These are phyloP conservation scores for Clitarchus hookeri DNA, from an alignment of 2,888 invertebrate species.

Conservation along the genomic window DNA sequence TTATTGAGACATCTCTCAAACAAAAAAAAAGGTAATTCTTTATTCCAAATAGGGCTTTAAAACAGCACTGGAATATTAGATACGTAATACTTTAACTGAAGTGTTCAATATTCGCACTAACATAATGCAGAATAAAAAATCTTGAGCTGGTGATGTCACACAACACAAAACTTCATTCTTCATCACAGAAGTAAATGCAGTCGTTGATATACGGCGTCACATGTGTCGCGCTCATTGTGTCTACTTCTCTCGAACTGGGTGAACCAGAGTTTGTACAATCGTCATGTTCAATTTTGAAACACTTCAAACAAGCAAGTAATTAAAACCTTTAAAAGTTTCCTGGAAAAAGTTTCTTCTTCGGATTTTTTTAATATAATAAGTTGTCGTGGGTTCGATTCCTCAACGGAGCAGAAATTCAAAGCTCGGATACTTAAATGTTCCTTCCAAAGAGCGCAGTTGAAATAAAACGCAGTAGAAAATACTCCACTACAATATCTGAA, in stretches of 20 bases:
- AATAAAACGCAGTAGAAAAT: no score
- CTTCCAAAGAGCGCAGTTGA: no score
- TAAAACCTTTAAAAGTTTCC: no score
- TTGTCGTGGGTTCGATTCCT: no score
- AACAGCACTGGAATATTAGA: background rate
- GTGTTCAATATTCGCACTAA: background rate
- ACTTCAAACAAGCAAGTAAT: no score
- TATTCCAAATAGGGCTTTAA: background rate
- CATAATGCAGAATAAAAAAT: background rate
- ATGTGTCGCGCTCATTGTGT: background rate
- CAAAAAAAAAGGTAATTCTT: no score
- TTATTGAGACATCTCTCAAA: background rate
- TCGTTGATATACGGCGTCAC: background rate
- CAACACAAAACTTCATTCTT: background rate
- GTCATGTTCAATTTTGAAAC: background rate
- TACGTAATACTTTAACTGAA: background rate
- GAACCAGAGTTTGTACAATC: background rate
- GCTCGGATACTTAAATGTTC: no score
- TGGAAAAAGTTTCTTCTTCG: no score
- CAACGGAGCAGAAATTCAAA: no score
- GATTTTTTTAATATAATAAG: no score
- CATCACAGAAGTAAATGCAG: background rate
- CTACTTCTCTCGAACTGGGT: background rate
- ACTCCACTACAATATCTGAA: no score
- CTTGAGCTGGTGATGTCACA: background rate